Base-by-base conservation (phyloP, 2,797 vertebrate species). In the Squalus acanthias region DNA sequence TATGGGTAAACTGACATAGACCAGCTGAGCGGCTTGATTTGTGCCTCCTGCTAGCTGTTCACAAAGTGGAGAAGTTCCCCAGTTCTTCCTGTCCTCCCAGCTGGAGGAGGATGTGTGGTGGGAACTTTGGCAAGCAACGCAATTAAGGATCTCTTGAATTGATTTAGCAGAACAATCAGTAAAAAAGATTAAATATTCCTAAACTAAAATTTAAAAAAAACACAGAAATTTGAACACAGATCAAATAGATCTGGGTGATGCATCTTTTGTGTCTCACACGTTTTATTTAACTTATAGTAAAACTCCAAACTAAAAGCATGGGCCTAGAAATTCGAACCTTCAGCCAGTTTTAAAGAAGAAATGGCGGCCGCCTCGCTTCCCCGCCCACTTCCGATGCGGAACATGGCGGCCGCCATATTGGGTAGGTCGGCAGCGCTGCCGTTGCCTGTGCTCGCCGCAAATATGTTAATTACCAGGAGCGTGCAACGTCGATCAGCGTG, bases 221-320 rank as follows among this genome's bases (percentile, higher is more conserved):
- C 33, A 67, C n/a, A 24, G 91, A 93, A 67, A 93, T 93, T 69
- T 93, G 91, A 67, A 67, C n/a, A 10, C 22, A 67, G 60, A 93
- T 93, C 63, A 93, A 46, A 93, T 93, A 24, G 63, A 22, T 93
- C 8, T n/a, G 33, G 33, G 33, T 10, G n/a, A 67, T 67, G 7
- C 8, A n/a, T 69, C 7, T 39, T 50, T 46, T 50, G 50, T 85
- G 82, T 20, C 46, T 20, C 82, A 85, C 39, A 50, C 46, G 50
- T 93, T 65, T 93, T 93, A 93, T 65, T 93, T 93, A 93, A 93
- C 22, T 69, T 93, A 3, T 24, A 82, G n/a, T 82, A 67, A 67
- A 39, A 67, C n/a, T 91, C 88, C 3, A 91, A 57, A 53, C 39
- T n/a, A n/a, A 76, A 24, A 85, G 20, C 17, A 17, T 57, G 53